phyloP scores from a whole-genome alignment of 1,140 invertebrate genomes.

The Ericerus pela region DNA sequence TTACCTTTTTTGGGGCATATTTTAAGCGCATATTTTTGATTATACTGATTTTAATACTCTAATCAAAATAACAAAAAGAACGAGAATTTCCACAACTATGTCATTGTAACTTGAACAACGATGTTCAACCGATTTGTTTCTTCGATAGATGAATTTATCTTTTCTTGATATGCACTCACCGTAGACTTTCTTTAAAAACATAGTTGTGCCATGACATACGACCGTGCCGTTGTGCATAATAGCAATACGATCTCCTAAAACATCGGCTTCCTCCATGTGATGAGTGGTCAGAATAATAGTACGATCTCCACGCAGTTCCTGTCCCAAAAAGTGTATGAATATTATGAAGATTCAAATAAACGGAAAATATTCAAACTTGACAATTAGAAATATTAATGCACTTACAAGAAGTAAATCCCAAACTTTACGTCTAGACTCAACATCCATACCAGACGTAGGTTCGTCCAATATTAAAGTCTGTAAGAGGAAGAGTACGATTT shows the following conservation, averaged over 20 bases:
- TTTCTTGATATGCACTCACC: no score
- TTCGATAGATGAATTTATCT: no score
- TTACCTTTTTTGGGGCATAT: no score
- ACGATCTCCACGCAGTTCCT: constrained; percentile 16
- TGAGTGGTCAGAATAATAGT: constrained; percentile 90
- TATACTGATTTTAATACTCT: no score
- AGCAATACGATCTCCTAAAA: constrained; percentile 83
- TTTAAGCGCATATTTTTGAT: no score
- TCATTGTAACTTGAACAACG: no score
- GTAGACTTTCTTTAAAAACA: constrained; percentile 74
- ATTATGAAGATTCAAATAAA: no score
- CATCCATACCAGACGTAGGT: constrained; percentile 91
- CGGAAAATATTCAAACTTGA: no score
- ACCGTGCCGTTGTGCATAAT: constrained; percentile 73
- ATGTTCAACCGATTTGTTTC: no score
- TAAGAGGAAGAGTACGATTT: constrained; percentile 20
- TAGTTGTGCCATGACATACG: constrained; percentile 65
- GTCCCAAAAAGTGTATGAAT: not conserved
- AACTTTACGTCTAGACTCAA: constrained; percentile 68
- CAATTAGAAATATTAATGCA: not conserved
- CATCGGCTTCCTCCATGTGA: constrained; percentile 96
- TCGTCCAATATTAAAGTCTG: constrained; percentile 50
- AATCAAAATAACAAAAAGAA: no score
- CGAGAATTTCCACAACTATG: no score
- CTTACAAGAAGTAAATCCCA: constrained; percentile 59